phyloP scores from a whole-genome alignment of 2,113 vertebrate species.

The Platichthys stellatus region DNA sequence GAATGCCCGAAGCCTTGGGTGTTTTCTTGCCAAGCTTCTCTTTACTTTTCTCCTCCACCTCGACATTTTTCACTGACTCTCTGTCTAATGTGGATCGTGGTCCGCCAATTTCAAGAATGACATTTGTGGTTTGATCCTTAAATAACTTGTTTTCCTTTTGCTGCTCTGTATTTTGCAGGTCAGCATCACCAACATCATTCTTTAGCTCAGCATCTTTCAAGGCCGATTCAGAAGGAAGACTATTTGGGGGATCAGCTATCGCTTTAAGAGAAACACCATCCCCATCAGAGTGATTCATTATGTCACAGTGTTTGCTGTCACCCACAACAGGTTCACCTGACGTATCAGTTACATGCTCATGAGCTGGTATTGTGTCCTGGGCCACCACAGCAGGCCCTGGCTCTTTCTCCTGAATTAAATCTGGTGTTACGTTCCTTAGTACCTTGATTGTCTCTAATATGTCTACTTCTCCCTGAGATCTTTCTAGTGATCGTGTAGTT shows the following conservation, averaged over 20 bases:
- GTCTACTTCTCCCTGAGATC: neutral
- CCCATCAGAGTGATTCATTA: slow-evolving; percentile 19
- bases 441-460: neutral
- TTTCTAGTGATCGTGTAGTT: slow-evolving; percentile 5
- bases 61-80: slow-evolving; percentile 19
- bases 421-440: slow-evolving; percentile 20
- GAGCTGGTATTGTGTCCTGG: slow-evolving; percentile 14
- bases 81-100: neutral
- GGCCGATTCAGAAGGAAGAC: slow-evolving; percentile 4
- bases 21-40: slow-evolving; percentile 44
- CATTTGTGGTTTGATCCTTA: slow-evolving; percentile 28
- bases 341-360: slow-evolving; percentile 45
- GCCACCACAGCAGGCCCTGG: neutral
- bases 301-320: slow-evolving; percentile 18
- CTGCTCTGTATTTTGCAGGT: neutral
- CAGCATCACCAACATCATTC: neutral
- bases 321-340: slow-evolving; percentile 35
- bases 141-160: slow-evolving; percentile 3
- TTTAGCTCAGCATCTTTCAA: slow-evolving; percentile 15
- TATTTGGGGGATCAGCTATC: slow-evolving; percentile 7
- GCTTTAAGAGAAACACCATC: slow-evolving; percentile 1
- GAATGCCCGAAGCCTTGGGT: slow-evolving; percentile 34
- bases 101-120: slow-evolving; percentile 12
- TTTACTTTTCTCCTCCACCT: slow-evolving; percentile 36
- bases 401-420: slow-evolving; percentile 23